Percentiles rank a stretch among this genome's conserved stretches.
Evolutionary conservation across 2,797 vertebrate species (phyloP).

Genomic region (Sitta carolinensis): DNA sequence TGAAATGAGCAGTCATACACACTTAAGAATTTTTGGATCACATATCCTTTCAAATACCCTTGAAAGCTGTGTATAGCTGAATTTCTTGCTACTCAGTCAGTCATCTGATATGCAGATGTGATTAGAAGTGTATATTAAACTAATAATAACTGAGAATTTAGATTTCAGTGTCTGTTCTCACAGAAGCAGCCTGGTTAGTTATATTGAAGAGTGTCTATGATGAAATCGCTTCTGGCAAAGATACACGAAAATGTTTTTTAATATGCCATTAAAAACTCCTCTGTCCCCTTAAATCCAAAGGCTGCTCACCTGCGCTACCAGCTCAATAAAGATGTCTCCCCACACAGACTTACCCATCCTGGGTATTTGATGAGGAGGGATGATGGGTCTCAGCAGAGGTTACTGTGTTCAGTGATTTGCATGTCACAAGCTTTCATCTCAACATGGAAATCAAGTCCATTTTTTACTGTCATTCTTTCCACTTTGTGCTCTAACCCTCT

Average conservation of each 20-base stretch:
- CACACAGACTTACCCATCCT: not conserved
- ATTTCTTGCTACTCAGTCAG: not conserved
- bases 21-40: not conserved
- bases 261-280: not conserved
- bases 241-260: not conserved
- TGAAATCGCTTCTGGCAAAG: not conserved
- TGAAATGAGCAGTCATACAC: not conserved
- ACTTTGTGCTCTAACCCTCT: conserved; percentile 33
- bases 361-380: not conserved
- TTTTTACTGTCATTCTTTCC: conserved; percentile 75
- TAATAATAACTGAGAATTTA: not conserved
- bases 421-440: conserved; percentile 49
- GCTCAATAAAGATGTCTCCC: not conserved
- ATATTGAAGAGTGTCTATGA: not conserved
- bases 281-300: not conserved
- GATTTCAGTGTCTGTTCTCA: not conserved
- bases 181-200: not conserved
- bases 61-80: not conserved
- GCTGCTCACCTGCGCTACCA: not conserved
- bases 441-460: conserved; percentile 67
- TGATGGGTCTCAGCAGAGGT: not conserved
- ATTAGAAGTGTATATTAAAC: not conserved
- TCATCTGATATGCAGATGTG: not conserved
- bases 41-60: not conserved
- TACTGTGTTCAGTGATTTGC: conserved; percentile 46